Percentiles rank a stretch among this genome's conserved stretches.
These are phyloP conservation scores for Momotus momota DNA, from an alignment of 2,797 vertebrate genomes.

Conservation along the genomic window DNA sequence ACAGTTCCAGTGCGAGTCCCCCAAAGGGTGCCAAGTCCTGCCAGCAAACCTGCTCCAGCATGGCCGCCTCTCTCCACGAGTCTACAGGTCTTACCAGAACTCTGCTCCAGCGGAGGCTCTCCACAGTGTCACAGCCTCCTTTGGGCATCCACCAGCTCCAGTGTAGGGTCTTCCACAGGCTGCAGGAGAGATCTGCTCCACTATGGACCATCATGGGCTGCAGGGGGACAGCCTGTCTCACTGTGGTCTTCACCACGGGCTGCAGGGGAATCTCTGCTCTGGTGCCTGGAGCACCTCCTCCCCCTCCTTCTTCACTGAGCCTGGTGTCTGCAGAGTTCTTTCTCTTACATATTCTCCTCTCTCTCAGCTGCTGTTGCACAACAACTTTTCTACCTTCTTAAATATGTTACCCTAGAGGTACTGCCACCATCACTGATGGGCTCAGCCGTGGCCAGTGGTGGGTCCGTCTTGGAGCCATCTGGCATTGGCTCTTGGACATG, in stretches of 20 bases:
- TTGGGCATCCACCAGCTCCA: too few species aligned
- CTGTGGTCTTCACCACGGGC: fast-evolving
- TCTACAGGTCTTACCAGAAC: too few species aligned
- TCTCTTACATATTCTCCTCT: not conserved
- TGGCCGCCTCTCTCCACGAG: too few species aligned
- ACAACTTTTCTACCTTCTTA: not conserved
- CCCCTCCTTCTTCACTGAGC: not conserved
- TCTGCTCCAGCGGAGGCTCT: too few species aligned
- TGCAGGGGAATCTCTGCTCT: not conserved
- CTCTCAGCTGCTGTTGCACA: not conserved
- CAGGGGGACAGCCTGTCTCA: not conserved
- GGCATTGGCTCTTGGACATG: not conserved
- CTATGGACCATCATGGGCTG: not conserved
- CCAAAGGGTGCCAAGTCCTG: too few species aligned
- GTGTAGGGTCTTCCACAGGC: not conserved
- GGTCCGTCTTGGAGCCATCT: not conserved
- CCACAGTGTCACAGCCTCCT: too few species aligned
- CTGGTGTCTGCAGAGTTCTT: not conserved
- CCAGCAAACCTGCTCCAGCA: too few species aligned
- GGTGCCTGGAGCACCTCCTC: fast-evolving
- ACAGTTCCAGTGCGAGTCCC: too few species aligned
- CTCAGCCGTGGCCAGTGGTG: not conserved
- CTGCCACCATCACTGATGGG: not conserved
- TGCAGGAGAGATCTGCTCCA: too few species aligned
- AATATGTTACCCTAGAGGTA: not conserved